Conservation (phyloP, 2,113 vertebrate species). For the Catagonus wagneri region DNA sequence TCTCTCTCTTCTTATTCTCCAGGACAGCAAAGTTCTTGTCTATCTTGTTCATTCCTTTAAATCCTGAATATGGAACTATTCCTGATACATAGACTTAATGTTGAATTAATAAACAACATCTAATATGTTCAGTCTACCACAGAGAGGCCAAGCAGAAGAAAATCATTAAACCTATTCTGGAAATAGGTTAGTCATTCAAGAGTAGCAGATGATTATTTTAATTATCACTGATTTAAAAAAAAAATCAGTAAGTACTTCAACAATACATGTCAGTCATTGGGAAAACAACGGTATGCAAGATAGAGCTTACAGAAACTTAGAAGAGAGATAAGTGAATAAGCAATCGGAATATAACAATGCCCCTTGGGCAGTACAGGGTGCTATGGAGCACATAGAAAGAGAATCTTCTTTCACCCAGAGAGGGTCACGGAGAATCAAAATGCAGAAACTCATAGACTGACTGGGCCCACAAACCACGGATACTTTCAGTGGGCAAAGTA, state of each 20-base stretch:
- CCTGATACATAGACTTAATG: not conserved
- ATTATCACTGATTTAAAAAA: not conserved
- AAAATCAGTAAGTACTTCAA: not conserved
- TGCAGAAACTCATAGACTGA: not conserved
- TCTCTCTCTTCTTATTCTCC: not conserved
- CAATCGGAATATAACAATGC: not conserved
- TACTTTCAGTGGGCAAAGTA: not conserved
- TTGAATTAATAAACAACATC: slow-evolving; percentile 11
- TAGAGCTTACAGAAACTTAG: not conserved
- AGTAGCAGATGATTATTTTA: slow-evolving; percentile 8
- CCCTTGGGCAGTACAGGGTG: not conserved
- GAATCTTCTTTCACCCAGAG: not conserved
- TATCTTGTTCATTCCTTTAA: not conserved
- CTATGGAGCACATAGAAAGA: not conserved
- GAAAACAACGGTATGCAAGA: not conserved
- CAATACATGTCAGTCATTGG: not conserved
- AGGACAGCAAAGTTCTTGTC: not conserved
- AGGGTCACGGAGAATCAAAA: not conserved
- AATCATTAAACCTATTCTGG: not conserved
- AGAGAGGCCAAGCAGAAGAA: not conserved
- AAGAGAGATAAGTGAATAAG: not conserved
- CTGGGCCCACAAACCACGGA: no score
- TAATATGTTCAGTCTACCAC: not conserved
- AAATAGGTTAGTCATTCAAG: not conserved
- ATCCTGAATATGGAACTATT: not conserved